phyloP scores from a whole-genome alignment of 2,888 invertebrate genomes.

The Ochropleura leucogaster region DNA sequence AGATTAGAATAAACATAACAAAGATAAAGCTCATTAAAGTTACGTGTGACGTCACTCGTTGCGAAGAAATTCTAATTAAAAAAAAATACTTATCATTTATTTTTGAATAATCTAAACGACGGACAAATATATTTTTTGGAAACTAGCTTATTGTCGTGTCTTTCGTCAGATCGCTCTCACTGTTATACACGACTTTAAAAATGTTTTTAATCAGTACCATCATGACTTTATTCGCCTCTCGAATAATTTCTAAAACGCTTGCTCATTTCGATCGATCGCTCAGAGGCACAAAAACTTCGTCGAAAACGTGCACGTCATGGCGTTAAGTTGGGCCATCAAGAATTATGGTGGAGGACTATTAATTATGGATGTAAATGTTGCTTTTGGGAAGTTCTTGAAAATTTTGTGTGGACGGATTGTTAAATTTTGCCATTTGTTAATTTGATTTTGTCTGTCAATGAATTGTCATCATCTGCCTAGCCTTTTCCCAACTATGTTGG shows the following conservation, averaged over 20 bases:
- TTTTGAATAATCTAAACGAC: too few species aligned
- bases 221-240: not conserved
- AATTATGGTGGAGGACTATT: slow-evolving; percentile 12
- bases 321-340: slow-evolving; percentile 17
- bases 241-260: slow-evolving; percentile 18
- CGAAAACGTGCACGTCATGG: slow-evolving; percentile 19
- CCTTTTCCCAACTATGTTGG: too few species aligned
- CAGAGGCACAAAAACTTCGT: not conserved
- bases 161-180: not conserved
- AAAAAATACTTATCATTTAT: too few species aligned
- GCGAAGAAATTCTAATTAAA: too few species aligned
- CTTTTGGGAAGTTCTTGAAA: not conserved
- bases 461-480: too few species aligned
- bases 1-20: too few species aligned
- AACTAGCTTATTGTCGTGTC: not conserved
- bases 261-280: slow-evolving; percentile 29
- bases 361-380: slow-evolving; percentile 4
- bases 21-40: too few species aligned
- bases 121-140: too few species aligned
- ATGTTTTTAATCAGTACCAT: not conserved
- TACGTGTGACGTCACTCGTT: too few species aligned
- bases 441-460: not conserved
- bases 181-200: not conserved
- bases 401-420: not conserved
- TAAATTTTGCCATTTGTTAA: not conserved